Conservation (phyloP, 2,888 invertebrate species). For the Crossocerus cetratus region DNA sequence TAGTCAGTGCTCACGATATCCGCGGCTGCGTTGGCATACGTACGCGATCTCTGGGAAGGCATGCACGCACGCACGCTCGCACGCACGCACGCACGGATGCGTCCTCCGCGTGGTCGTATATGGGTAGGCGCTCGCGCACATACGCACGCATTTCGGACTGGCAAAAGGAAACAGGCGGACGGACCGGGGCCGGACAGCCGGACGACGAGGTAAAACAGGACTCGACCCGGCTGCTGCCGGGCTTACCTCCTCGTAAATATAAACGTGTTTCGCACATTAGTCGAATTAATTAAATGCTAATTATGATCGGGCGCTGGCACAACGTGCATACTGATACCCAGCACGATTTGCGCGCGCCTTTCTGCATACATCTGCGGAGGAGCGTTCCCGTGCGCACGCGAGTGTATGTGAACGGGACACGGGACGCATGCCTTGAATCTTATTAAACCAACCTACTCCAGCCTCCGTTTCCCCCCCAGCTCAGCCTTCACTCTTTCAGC, state of each 20-base stretch:
- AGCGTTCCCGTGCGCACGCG: not conserved
- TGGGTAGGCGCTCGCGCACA: no score
- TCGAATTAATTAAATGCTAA: slow-evolving; percentile 73
- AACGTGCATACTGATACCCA: slow-evolving; percentile 63
- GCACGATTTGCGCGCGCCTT: slow-evolving; percentile 39
- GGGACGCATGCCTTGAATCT: slow-evolving; percentile 58
- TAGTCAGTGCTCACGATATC: slow-evolving; percentile 52
- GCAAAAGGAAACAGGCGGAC: slow-evolving; percentile 28
- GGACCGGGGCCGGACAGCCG: no score
- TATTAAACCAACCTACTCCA: slow-evolving; percentile 50
- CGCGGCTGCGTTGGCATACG: not conserved
- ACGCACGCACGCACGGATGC: slow-evolving; percentile 7
- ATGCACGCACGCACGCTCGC: not conserved
- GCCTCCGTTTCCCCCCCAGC: slow-evolving; percentile 17
- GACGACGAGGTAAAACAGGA: slow-evolving; percentile 44
- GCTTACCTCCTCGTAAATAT: slow-evolving; percentile 61
- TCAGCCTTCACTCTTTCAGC: no score
- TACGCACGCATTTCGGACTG: slow-evolving; percentile 2
- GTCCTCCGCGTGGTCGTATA: not conserved
- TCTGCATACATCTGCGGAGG: slow-evolving; percentile 10
- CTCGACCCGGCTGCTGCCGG: slow-evolving; percentile 38
- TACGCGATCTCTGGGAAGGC: no score
- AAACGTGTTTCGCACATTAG: slow-evolving; percentile 71
- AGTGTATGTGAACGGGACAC: slow-evolving; percentile 13
- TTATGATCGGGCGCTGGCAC: slow-evolving; percentile 65